Conservation (phyloP, 2,888 invertebrate genomes). For the Nezara viridula region DNA sequence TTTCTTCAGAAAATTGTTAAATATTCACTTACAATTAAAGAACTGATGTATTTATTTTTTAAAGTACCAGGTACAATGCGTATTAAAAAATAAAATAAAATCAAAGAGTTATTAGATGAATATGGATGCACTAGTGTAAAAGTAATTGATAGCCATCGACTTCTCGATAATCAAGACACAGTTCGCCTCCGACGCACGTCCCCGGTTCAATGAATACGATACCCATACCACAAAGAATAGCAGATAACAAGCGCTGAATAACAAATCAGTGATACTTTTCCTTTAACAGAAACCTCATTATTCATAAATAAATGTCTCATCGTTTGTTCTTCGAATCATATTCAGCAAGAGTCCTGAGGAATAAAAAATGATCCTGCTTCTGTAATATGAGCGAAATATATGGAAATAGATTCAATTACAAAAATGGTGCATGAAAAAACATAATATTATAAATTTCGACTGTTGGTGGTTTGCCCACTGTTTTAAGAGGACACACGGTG, state of each 20-base stretch:
- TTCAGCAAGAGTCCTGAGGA: not conserved
- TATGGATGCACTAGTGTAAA: not conserved
- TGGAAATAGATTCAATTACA: not conserved
- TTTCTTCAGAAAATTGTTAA: no score
- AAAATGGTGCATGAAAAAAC: not conserved
- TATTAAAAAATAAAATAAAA: no score
- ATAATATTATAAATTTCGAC: no score
- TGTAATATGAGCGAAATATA: no score
- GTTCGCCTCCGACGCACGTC: not conserved
- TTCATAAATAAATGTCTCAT: not conserved
- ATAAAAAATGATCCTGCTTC: not conserved
- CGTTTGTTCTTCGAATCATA: not conserved
- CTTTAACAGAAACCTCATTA: not conserved
- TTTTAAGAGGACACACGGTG: no score
- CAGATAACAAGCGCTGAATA: not conserved
- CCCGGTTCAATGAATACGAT: conserved; percentile 20
- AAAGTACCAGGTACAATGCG: no score
- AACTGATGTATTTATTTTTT: no score
- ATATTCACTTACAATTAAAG: no score
- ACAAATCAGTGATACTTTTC: not conserved
- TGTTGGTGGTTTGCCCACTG: no score
- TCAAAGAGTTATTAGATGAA: no score
- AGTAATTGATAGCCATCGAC: not conserved
- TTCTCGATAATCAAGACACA: not conserved
- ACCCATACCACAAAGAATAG: not conserved